A percentile compares a stretch with the other conserved stretches of the same genome.
These are phyloP conservation scores for Atta texana DNA, from an alignment of 1,140 invertebrate genomes.

Conservation along the genomic window DNA sequence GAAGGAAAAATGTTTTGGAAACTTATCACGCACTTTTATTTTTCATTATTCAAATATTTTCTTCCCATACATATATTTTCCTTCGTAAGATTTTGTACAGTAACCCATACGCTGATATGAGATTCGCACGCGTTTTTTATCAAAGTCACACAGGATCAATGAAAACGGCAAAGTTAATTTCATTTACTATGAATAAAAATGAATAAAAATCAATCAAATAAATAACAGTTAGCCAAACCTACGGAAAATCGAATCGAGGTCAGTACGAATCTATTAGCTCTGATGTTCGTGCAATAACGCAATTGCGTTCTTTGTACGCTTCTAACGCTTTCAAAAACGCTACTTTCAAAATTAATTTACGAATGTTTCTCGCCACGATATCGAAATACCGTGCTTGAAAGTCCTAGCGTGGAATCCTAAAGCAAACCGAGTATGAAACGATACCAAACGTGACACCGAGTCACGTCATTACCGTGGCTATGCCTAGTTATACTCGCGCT, in stretches of 20 bases:
- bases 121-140: background rate
- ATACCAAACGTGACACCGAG: slow-evolving; percentile 65
- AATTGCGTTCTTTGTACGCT: slow-evolving; percentile 9
- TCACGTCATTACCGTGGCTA: slow-evolving; percentile 63
- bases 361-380: background rate
- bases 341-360: slow-evolving; percentile 11
- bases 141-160: background rate
- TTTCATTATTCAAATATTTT: slow-evolving; percentile 34
- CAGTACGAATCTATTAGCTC: background rate
- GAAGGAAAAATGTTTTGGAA: slow-evolving; percentile 25
- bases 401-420: background rate
- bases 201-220: slow-evolving; percentile 16
- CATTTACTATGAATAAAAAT: background rate
- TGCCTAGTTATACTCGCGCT: slow-evolving; percentile 63
- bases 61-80: slow-evolving; percentile 6
- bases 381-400: background rate
- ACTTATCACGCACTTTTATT: slow-evolving; percentile 22
- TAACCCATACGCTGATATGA: background rate
- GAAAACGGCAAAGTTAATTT: background rate
- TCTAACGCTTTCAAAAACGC: background rate
- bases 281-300: background rate
- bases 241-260: background rate
- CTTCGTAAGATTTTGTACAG: background rate
- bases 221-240: background rate
- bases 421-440: slow-evolving; percentile 52